These are phyloP conservation scores for Siniperca knerii DNA, from an alignment of 2,113 vertebrate species.

Conservation along the genomic window DNA sequence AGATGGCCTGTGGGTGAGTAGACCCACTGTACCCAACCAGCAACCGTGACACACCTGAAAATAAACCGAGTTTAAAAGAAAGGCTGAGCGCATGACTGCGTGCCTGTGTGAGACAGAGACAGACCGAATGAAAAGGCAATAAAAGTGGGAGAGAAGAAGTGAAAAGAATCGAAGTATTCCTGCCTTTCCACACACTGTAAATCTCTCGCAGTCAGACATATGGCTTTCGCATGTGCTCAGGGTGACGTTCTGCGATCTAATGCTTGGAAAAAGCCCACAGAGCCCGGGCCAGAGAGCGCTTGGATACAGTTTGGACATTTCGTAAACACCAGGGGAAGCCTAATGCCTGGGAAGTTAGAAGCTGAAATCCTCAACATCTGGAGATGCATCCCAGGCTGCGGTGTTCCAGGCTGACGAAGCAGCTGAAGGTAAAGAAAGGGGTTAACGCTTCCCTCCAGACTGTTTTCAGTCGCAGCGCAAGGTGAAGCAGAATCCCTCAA, in stretches of 20 bases:
- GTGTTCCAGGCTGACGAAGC: constrained; percentile 29
- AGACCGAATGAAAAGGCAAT: not conserved
- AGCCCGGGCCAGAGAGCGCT: not conserved
- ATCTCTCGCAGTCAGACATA: constrained; percentile 50
- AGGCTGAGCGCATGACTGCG: not conserved
- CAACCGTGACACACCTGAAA: constrained; percentile 19
- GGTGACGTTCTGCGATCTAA: constrained; percentile 25
- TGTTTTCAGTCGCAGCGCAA: not conserved
- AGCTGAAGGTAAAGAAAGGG: constrained; percentile 57
- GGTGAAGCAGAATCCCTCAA: constrained; percentile 27
- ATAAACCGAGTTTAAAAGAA: constrained; percentile 1
- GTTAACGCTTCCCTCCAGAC: constrained; percentile 39
- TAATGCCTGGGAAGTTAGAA: constrained; percentile 46
- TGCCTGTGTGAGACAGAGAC: not conserved
- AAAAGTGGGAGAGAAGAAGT: constrained; percentile 5
- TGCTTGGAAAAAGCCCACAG: constrained; percentile 15
- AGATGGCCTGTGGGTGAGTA: not conserved
- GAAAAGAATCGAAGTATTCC: constrained; percentile 9
- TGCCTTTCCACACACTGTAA: constrained; percentile 28
- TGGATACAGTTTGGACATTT: constrained; percentile 47
- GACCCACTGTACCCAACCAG: constrained; percentile 1
- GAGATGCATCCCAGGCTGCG: constrained; percentile 19
- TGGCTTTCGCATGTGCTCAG: constrained; percentile 56
- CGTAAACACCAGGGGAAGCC: constrained; percentile 61
- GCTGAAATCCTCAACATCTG: constrained; percentile 59